Conservation (phyloP, 2,113 vertebrate species). For the Bolborhynchus lineola region DNA sequence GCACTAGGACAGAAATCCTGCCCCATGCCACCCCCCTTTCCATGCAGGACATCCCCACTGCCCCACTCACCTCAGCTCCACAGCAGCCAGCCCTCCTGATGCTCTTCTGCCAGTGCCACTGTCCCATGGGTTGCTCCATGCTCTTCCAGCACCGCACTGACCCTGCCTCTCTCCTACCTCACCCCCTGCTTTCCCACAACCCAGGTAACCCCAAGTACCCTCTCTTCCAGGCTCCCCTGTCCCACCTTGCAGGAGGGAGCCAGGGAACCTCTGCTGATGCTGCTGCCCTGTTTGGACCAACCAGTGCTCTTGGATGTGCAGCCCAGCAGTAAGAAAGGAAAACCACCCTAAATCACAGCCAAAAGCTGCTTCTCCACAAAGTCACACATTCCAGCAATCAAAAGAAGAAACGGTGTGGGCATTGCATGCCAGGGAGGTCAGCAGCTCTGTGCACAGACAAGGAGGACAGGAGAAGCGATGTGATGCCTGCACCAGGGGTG, state of each 20-base stretch:
- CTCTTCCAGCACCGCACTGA: not conserved
- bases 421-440: fast-evolving
- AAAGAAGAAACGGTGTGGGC: fast-evolving
- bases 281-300: not conserved
- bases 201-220: not conserved
- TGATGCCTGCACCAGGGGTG: not conserved
- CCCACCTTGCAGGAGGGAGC: not conserved
- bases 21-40: not conserved
- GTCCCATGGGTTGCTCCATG: fast-evolving
- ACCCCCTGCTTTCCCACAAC: fast-evolving
- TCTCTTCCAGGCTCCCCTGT: not conserved
- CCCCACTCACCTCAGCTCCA: not conserved
- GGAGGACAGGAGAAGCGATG: not conserved
- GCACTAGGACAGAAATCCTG: not conserved
- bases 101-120: not conserved
- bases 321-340: not conserved
- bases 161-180: not conserved
- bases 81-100: not conserved
- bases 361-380: not conserved
- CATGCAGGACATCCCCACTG: fast-evolving
- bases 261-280: not conserved
- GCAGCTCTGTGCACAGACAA: not conserved
- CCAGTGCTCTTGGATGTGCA: not conserved
- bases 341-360: not conserved
- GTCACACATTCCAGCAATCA: not conserved